Evolutionary conservation across 92 coral and sea anemone genomes (phyloP).

Genomic region (Epizoanthus illoricatus): DNA sequence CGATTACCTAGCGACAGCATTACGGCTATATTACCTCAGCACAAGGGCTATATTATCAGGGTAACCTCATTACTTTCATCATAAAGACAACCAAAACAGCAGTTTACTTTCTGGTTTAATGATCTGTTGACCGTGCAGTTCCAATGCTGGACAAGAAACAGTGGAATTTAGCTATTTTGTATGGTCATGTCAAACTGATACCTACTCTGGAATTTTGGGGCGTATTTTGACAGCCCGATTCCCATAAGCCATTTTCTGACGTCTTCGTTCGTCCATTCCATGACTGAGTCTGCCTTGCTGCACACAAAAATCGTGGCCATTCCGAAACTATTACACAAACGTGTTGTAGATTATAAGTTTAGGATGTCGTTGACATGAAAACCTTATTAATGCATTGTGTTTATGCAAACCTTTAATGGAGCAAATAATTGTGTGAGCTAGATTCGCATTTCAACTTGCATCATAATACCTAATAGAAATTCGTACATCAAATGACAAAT

Average conservation of each 20-base stretch:
- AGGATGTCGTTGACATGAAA: slow-evolving; percentile 1
- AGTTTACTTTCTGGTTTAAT: not conserved
- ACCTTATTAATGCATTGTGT: slow-evolving; percentile 35
- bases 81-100: not conserved
- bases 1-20: not conserved
- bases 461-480: not conserved
- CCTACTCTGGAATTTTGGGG: slow-evolving; percentile 47
- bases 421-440: not conserved
- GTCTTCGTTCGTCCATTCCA: slow-evolving; percentile 46
- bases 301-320: slow-evolving; percentile 31
- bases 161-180: not conserved
- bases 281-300: slow-evolving; percentile 21
- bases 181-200: not conserved
- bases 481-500: slow-evolving; percentile 17
- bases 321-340: not conserved
- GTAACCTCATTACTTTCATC: not conserved
- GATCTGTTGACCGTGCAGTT: not conserved
- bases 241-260: slow-evolving; percentile 41
- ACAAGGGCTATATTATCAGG: not conserved
- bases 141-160: not conserved
- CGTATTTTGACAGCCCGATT: slow-evolving; percentile 53
- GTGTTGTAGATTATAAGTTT: slow-evolving; percentile 3
- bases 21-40: not conserved
- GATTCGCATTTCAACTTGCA: not conserved
- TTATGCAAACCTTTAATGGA: slow-evolving; percentile 16